A percentile compares a stretch with the other conserved stretches of the same genome.
Evolutionary conservation across 2,888 invertebrate genomes (phyloP).

Genomic region (Julus scanicus): DNA sequence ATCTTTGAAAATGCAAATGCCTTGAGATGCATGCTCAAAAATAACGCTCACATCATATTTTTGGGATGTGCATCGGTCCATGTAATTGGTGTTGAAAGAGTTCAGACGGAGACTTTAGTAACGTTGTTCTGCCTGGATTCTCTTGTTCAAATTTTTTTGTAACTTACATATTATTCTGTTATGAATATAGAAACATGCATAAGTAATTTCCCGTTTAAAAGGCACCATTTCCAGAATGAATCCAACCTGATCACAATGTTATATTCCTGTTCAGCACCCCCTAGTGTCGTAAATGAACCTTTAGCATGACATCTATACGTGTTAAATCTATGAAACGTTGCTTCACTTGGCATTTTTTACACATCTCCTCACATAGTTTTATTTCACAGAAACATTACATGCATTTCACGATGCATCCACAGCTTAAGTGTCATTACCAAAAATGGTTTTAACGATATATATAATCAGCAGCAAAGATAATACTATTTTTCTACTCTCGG

Average conservation of each 20-base stretch:
- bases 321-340: not conserved
- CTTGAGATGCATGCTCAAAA: too few relatives aligned
- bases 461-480: too few relatives aligned
- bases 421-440: too few relatives aligned
- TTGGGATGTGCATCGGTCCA: not conserved
- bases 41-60: not conserved
- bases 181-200: not conserved
- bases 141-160: not conserved
- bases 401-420: too few relatives aligned
- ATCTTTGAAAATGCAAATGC: too few relatives aligned
- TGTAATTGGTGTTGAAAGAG: slow-evolving; percentile 4
- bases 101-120: not conserved
- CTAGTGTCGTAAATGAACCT: too few relatives aligned
- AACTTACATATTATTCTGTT: not conserved
- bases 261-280: too few relatives aligned
- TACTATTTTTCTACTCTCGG: too few relatives aligned
- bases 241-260: not conserved
- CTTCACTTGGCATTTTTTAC: not conserved
- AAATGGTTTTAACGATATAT: too few relatives aligned
- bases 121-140: not conserved
- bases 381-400: too few relatives aligned
- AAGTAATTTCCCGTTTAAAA: not conserved
- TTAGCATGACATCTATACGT: not conserved
- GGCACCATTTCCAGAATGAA: not conserved
- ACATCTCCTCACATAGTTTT: not conserved